Evolutionary conservation across 1,140 invertebrate species (phyloP).

Genomic region (Aphelinus certus): DNA sequence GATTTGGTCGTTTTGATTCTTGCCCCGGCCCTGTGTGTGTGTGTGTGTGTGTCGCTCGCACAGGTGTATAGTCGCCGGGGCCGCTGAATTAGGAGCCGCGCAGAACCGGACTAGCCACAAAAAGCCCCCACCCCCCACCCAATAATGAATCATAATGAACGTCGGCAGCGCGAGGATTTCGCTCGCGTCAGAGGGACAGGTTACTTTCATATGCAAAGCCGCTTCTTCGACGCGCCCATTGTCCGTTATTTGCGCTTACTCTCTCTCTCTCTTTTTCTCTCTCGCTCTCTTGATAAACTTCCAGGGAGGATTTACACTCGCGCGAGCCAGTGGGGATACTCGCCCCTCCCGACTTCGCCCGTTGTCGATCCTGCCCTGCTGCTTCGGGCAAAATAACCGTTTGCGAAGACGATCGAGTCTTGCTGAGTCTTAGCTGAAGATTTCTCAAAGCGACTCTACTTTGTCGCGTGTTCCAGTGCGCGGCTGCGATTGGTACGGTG

Average conservation of each 20-base stretch:
- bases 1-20: conserved; percentile 48
- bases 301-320: too few relatives aligned
- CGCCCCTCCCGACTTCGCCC: too few relatives aligned
- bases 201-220: conserved; percentile 56
- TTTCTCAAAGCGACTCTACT: too few relatives aligned
- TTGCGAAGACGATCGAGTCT: too few relatives aligned
- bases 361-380: too few relatives aligned
- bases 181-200: conserved; percentile 39
- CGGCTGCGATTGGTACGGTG: too few relatives aligned
- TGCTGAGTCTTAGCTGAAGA: too few relatives aligned
- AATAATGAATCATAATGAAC: conserved; percentile 61
- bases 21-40: conserved; percentile 39
- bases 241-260: conserved; percentile 1
- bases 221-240: conserved; percentile 19
- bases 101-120: conserved; percentile 55
- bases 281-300: too few relatives aligned
- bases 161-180: conserved; percentile 44
- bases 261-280: too few relatives aligned
- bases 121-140: conserved; percentile 36
- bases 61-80: conserved; percentile 51
- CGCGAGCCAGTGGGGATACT: too few relatives aligned
- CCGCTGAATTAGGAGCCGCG: conserved; percentile 47
- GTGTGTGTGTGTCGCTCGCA: conserved; percentile 38
- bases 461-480: too few relatives aligned
- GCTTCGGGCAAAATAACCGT: too few relatives aligned